These are phyloP conservation scores for Eupithecia abbreviata DNA, from an alignment of 2,888 invertebrate species.

Conservation along the genomic window DNA sequence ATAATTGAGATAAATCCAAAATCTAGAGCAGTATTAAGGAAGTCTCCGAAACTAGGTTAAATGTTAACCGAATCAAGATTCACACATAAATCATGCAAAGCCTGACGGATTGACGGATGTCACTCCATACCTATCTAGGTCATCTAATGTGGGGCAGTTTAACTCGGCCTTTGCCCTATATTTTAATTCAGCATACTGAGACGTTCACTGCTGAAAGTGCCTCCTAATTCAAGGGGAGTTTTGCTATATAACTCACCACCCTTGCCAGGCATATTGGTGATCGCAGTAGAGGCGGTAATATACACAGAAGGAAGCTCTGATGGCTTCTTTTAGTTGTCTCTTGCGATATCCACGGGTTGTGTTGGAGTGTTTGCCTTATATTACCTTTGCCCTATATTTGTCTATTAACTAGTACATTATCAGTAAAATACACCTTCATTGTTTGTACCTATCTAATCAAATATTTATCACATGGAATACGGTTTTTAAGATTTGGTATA, in stretches of 20 bases:
- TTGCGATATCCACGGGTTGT: not conserved
- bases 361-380: not conserved
- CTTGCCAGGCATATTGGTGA: too few relatives aligned
- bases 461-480: not conserved
- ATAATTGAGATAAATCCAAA: not conserved
- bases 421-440: not conserved
- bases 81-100: conserved; percentile 5
- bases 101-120: conserved; percentile 6
- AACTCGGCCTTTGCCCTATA: not conserved
- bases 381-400: not conserved
- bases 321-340: not conserved
- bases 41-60: not conserved
- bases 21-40: not conserved
- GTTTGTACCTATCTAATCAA: not conserved
- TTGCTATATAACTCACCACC: not conserved
- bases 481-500: too few relatives aligned
- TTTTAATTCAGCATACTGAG: not conserved
- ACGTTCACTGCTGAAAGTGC: too few relatives aligned
- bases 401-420: not conserved
- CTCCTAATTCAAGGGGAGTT: not conserved
- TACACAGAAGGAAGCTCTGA: too few relatives aligned
- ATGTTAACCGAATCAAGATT: not conserved
- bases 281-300: not conserved
- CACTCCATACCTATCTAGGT: not conserved
- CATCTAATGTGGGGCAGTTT: conserved; percentile 1